Conservation (phyloP, 2,113 vertebrate species). For the Elephantulus edwardii region DNA sequence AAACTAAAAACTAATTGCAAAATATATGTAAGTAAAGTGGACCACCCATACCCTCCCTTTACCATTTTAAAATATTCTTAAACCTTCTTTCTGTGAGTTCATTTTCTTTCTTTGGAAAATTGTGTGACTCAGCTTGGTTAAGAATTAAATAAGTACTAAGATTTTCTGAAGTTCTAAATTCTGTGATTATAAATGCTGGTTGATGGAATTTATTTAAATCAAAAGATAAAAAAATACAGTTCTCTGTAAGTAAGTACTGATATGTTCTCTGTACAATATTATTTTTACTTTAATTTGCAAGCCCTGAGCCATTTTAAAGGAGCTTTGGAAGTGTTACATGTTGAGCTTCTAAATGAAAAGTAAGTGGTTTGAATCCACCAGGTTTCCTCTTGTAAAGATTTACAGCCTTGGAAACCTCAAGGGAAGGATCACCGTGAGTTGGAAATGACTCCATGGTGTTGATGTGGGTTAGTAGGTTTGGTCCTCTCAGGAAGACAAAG, state of each 20-base stretch:
- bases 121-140: not conserved
- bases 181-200: not conserved
- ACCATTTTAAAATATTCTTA: not conserved
- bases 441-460: too few relatives aligned
- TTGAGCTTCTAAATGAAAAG: too few relatives aligned
- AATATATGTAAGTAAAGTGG: not conserved
- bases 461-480: too few relatives aligned
- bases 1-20: slow-evolving; percentile 22
- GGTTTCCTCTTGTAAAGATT: too few relatives aligned
- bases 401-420: too few relatives aligned
- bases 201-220: not conserved
- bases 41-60: not conserved
- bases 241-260: not conserved
- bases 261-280: not conserved
- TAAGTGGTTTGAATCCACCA: too few relatives aligned
- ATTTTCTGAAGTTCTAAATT: not conserved
- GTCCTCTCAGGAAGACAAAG: too few relatives aligned
- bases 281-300: slow-evolving; percentile 14
- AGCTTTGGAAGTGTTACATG: too few relatives aligned
- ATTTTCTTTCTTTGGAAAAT: slow-evolving; percentile 5
- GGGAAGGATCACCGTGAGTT: too few relatives aligned
- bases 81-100: slow-evolving; percentile 12
- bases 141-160: not conserved
- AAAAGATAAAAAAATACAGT: not conserved
- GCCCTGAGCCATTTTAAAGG: not conserved